A percentile compares a stretch with the other conserved stretches of the same genome.
phyloP scores from a whole-genome alignment of 2,113 vertebrate genomes.

The Sinocyclocheilus rhinocerous region DNA sequence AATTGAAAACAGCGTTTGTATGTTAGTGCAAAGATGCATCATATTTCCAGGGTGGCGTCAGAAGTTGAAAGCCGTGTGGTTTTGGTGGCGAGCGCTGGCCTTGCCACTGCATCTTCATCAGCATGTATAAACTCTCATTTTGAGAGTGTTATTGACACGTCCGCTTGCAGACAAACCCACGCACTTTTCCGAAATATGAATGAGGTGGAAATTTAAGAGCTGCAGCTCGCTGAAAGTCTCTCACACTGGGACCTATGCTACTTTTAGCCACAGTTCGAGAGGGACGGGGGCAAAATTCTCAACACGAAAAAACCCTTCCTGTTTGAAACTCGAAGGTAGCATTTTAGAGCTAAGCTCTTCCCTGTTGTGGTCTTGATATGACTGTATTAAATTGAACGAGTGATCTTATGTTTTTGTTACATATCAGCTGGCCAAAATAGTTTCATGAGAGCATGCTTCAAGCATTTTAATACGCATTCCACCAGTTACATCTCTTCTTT shows the following conservation, averaged over 20 bases:
- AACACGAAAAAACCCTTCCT: conserved; percentile 65
- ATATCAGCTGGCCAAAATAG: not conserved
- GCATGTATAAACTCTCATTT: conserved; percentile 65
- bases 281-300: conserved; percentile 24
- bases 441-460: not conserved
- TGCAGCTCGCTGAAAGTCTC: conserved; percentile 59
- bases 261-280: conserved; percentile 50
- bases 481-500: not conserved
- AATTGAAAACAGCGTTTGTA: conserved; percentile 65
- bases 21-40: conserved; percentile 55
- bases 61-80: conserved; percentile 69
- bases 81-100: conserved; percentile 70
- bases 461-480: not conserved
- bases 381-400: conserved; percentile 28
- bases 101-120: conserved; percentile 63
- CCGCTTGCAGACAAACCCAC: conserved; percentile 70
- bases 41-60: conserved; percentile 69
- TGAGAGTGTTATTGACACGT: conserved; percentile 62
- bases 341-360: conserved; percentile 50
- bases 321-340: conserved; percentile 59
- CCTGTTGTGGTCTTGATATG: conserved; percentile 63
- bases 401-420: conserved; percentile 9
- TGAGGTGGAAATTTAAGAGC: conserved; percentile 67
- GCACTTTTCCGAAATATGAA: conserved; percentile 66
- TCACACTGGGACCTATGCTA: conserved; percentile 55